Base-by-base conservation (phyloP, 2,888 invertebrate species). In the Macaria liturata region DNA sequence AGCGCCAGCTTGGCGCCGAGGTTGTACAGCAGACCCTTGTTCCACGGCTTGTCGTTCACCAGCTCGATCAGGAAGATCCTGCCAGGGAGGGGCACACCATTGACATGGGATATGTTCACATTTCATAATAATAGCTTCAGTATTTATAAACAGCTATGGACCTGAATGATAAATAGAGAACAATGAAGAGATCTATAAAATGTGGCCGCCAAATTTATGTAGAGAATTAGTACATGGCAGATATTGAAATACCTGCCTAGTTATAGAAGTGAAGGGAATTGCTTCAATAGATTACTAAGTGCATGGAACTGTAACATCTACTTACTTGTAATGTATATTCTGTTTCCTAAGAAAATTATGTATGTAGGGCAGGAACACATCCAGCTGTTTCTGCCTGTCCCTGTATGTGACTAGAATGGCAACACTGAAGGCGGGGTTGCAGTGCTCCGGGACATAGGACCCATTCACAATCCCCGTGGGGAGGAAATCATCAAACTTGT, bases 21-120 rank as follows among this genome's bases (percentile, higher is more conserved):
- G 79, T 98, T 98, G 74, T 98, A 95, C 49, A 98, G 90, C 78
- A 96, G 94, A 0, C 97, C 98, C 66, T 98, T 94, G 87, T 98
- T 98, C 83, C 98, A 98, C 0, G 95, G 95, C 59, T 94, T 93
- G 9, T 93, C 92, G 62, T 96, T 95, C 72, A 93, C 94, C 85
- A 98, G 97, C 76, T 98, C 97, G 42, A 97, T 94, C 0, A 98
- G 89, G 78, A 95, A 96, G 72, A 98, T 96, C 67, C 95, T 94
- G 78, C n/a, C 4, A 4, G 39, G 39, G n/a, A n/a, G n/a, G n/a
- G n/a, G n/a, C n/a, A n/a, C n/a, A n/a, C n/a, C n/a, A n/a, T n/a
- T n/a, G n/a, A n/a, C n/a, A n/a, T n/a, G n/a, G n/a, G n/a, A n/a
- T n/a, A n/a, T n/a, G n/a, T n/a, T n/a, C n/a, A n/a, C n/a, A n/a